phyloP scores from a whole-genome alignment of 2,113 vertebrate species.

The Amazona guildingii region DNA sequence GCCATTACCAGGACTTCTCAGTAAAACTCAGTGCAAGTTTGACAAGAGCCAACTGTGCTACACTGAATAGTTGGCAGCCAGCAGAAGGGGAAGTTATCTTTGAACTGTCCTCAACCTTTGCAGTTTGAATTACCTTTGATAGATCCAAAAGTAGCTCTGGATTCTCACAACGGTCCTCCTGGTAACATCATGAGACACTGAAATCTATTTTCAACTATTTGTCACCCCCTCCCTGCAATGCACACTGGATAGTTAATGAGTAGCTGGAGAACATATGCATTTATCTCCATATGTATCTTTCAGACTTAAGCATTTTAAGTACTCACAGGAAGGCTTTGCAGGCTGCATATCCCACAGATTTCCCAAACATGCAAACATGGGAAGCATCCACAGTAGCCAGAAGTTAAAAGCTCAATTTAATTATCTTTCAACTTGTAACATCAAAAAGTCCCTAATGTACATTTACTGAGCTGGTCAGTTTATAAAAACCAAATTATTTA shows the following conservation, averaged over 20 bases:
- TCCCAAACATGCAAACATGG: neutral
- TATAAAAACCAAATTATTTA: slow-evolving; percentile 7
- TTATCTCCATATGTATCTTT: neutral
- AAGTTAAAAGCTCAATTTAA: slow-evolving; percentile 12
- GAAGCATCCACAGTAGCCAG: neutral
- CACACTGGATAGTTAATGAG: neutral
- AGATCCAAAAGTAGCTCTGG: slow-evolving; percentile 55
- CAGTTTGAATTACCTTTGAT: slow-evolving; percentile 7
- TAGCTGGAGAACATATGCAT: neutral
- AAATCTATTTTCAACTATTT: slow-evolving; percentile 35
- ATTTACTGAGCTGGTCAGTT: neutral
- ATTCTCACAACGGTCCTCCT: slow-evolving; percentile 23
- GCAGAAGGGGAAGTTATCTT: slow-evolving; percentile 10
- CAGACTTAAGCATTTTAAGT: neutral
- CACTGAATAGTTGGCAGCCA: neutral
- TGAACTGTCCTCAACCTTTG: slow-evolving; percentile 36
- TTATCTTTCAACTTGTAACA: neutral
- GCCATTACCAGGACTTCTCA: neutral
- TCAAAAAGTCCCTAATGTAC: neutral
- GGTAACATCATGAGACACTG: neutral
- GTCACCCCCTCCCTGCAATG: neutral
- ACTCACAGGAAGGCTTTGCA: neutral
- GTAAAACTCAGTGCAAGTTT: neutral
- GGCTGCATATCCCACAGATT: neutral
- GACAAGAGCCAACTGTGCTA: neutral